A percentile compares a stretch with the other conserved stretches of the same genome.
These are phyloP conservation scores for Hemibagrus wyckioides DNA, from an alignment of 2,113 vertebrate species.

Conservation along the genomic window DNA sequence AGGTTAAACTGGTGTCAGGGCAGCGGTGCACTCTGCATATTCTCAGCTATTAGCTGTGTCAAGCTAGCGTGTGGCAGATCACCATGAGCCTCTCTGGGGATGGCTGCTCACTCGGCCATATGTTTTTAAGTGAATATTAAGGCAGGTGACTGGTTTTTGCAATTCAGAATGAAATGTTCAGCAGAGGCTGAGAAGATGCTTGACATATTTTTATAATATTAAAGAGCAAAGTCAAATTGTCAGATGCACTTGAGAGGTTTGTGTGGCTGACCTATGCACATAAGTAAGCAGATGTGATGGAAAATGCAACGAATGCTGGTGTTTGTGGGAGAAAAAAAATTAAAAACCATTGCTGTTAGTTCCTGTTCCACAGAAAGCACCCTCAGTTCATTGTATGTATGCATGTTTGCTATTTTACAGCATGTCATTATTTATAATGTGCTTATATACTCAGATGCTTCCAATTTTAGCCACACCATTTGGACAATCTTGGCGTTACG, in stretches of 20 bases:
- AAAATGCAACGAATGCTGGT: neutral
- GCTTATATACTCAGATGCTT: neutral
- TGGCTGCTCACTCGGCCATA: slow-evolving; percentile 37
- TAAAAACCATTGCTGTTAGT: neutral
- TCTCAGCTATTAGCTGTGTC: slow-evolving; percentile 1
- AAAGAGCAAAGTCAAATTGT: slow-evolving; percentile 1
- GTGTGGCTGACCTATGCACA: neutral
- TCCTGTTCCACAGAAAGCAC: neutral
- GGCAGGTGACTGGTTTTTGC: slow-evolving; percentile 56
- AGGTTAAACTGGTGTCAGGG: slow-evolving; percentile 28
- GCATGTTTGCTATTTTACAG: neutral
- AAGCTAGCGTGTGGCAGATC: slow-evolving; percentile 6
- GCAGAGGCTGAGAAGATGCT: slow-evolving; percentile 49
- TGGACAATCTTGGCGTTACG: neutral
- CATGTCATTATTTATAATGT: neutral
- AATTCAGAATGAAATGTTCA: slow-evolving; percentile 62
- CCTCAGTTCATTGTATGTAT: neutral
- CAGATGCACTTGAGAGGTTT: neutral
- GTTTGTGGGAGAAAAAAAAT: neutral
- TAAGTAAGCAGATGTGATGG: neutral
- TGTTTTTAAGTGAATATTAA: slow-evolving; percentile 57
- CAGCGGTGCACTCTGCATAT: slow-evolving; percentile 12
- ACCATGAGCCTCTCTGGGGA: slow-evolving; percentile 42
- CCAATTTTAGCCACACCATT: slow-evolving; percentile 8
- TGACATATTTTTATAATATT: neutral